phyloP scores from a whole-genome alignment of 2,113 vertebrate genomes.

The Scolopax mira region DNA sequence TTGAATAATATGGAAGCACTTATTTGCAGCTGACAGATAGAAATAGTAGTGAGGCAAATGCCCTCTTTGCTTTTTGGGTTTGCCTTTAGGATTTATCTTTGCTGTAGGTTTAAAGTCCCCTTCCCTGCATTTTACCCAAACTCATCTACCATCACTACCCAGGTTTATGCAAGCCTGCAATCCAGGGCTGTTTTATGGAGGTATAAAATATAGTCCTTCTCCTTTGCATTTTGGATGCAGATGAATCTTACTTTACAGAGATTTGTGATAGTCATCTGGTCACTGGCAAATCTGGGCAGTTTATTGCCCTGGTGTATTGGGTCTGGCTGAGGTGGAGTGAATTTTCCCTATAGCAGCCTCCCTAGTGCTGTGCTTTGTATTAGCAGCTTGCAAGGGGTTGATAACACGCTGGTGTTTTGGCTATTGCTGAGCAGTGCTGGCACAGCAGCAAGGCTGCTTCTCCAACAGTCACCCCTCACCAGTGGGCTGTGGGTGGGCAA shows the following conservation, averaged over 20 bases:
- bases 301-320: not conserved
- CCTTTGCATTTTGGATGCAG: not conserved
- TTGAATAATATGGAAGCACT: not conserved
- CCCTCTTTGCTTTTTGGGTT: not conserved
- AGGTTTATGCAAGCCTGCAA: not conserved
- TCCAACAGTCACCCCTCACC: not conserved
- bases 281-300: not conserved
- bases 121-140: not conserved
- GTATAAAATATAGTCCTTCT: not conserved
- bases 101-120: not conserved
- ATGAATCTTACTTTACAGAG: not conserved
- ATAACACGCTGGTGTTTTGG: not conserved
- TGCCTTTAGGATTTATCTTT: not conserved
- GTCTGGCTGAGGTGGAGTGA: not conserved
- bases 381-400: not conserved
- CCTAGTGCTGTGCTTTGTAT: not conserved
- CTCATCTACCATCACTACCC: not conserved
- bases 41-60: not conserved
- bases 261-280: not conserved
- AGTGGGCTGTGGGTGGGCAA: not conserved
- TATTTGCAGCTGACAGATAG: not conserved
- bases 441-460: not conserved
- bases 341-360: not conserved
- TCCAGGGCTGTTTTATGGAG: not conserved
- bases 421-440: not conserved